Evolutionary conservation across 2,113 vertebrate genomes (phyloP).

Genomic region (Noctilio leporinus): DNA sequence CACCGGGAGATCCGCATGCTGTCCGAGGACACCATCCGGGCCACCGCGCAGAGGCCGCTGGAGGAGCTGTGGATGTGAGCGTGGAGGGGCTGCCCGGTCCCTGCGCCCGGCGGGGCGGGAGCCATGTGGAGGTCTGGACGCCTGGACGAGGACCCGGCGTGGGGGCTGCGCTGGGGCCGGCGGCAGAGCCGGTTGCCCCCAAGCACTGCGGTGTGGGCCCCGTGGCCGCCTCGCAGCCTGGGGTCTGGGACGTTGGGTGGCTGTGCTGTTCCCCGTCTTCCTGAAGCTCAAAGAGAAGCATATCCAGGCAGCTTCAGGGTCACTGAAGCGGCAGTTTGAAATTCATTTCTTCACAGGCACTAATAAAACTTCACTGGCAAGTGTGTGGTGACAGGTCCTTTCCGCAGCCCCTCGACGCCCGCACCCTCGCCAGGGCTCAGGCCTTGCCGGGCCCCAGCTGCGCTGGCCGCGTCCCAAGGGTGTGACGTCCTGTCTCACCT

Average conservation of each 20-base stretch:
- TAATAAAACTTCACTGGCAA: not conserved
- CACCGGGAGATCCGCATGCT: slow-evolving; percentile 82
- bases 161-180: no score
- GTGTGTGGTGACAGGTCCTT: no score
- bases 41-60: slow-evolving; percentile 75
- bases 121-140: not conserved
- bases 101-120: not conserved
- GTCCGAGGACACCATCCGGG: slow-evolving; percentile 76
- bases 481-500: rapidly evolving
- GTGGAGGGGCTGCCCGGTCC: not conserved
- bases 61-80: slow-evolving; percentile 87
- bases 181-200: no score
- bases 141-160: no score
- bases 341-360: not conserved
- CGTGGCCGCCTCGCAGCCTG: no score
- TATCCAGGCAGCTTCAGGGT: not conserved
- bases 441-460: not conserved
- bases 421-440: not conserved
- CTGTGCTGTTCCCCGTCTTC: no score
- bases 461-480: rapidly evolving
- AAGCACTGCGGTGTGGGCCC: no score
- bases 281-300: not conserved
- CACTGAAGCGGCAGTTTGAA: not conserved
- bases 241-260: no score
- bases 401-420: no score